Conservation (phyloP, 2,888 invertebrate genomes). For the Netelia virgata region DNA sequence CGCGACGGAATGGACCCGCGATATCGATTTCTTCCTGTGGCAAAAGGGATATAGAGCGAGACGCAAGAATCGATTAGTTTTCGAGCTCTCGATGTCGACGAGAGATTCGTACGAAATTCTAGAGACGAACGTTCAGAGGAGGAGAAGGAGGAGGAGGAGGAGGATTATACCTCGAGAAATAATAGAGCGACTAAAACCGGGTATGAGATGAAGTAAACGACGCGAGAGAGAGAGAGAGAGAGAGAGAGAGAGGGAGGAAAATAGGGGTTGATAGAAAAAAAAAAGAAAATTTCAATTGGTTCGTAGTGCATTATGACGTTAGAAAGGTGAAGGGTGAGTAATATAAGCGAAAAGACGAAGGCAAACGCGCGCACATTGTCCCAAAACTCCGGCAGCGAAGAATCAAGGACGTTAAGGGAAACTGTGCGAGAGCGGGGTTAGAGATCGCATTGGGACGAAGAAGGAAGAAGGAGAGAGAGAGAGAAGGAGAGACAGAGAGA, state of each 20-base stretch:
- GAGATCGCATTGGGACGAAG: constrained; percentile 44
- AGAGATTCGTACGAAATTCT: constrained; percentile 54
- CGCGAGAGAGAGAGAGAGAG: background rate
- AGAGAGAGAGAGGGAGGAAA: background rate
- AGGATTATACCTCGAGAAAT: constrained; percentile 54
- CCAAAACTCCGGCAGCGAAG: constrained; percentile 57
- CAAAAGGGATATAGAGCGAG: constrained; percentile 32
- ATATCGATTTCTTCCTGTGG: constrained; percentile 58
- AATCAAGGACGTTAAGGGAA: constrained; percentile 58
- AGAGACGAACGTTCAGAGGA: too few relatives aligned
- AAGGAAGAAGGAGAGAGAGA: constrained; percentile 24
- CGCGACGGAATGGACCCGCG: constrained; percentile 53
- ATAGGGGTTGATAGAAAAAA: constrained; percentile 19
- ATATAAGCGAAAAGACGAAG: constrained; percentile 42
- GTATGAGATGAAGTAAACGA: background rate
- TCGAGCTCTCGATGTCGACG: constrained; percentile 9
- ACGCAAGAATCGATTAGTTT: constrained; percentile 55
- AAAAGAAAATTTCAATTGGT: constrained; percentile 53
- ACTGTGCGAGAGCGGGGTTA: constrained; percentile 35
- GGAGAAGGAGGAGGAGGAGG: too few relatives aligned
- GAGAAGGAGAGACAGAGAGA: constrained; percentile 24
- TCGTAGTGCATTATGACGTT: constrained; percentile 58
- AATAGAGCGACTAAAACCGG: constrained; percentile 25
- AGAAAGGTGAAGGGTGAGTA: constrained; percentile 56
- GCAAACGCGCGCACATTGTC: constrained; percentile 56